A percentile compares a stretch with the other conserved stretches of the same genome.
phyloP scores from a whole-genome alignment of 2,888 invertebrate species.

The Acleris emargana region DNA sequence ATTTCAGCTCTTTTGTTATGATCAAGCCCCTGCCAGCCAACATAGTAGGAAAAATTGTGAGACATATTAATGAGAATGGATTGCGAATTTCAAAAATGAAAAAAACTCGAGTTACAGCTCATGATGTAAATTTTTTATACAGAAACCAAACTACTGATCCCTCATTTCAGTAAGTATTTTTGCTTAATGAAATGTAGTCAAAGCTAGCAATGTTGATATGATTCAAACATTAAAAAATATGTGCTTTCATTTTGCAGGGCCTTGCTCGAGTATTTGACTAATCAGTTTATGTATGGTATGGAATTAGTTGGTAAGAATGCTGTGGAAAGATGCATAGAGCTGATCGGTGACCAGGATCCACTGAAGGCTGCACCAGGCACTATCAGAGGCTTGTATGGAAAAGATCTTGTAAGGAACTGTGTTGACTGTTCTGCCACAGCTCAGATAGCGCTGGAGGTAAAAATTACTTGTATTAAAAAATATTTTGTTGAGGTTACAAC shows the following conservation, averaged over 20 bases:
- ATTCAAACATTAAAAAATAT: conserved; percentile 1
- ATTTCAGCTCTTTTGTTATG: conserved; percentile 88
- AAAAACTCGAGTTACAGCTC: conserved; percentile 87
- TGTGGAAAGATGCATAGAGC: conserved; percentile 81
- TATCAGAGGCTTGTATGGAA: conserved; percentile 87
- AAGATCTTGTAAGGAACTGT: conserved; percentile 86
- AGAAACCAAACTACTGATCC: conserved; percentile 63
- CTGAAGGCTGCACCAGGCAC: conserved; percentile 84
- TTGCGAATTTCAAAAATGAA: conserved; percentile 87
- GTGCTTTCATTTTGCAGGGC: conserved; percentile 64
- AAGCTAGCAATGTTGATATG: too few species aligned
- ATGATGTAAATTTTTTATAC: conserved; percentile 81
- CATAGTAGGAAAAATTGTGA: conserved; percentile 89
- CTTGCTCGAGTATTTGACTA: conserved; percentile 85
- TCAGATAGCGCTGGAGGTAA: conserved; percentile 81
- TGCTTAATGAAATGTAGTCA: too few species aligned
- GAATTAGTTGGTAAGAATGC: conserved; percentile 90
- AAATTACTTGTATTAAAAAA: not conserved
- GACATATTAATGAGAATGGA: conserved; percentile 84
- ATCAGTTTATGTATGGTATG: conserved; percentile 87
- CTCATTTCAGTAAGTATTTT: conserved; percentile 84
- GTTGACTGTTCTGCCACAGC: conserved; percentile 86
- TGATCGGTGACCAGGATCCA: conserved; percentile 86
- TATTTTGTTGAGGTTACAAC: too few species aligned
- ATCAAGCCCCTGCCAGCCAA: conserved; percentile 89